Conservation (phyloP, 2,888 invertebrate species). For the Melanostoma scalare region DNA sequence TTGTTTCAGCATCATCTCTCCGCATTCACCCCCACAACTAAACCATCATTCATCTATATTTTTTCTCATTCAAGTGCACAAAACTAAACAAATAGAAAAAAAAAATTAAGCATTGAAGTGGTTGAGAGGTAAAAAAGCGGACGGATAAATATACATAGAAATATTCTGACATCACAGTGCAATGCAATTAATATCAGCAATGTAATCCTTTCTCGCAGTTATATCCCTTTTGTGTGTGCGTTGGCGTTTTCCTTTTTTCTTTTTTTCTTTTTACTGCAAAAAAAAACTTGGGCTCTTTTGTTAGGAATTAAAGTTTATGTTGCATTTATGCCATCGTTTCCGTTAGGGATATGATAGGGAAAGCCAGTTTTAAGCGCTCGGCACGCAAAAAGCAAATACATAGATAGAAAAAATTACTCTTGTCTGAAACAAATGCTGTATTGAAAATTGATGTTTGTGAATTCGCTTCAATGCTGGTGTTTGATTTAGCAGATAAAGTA, state of each 20-base stretch:
- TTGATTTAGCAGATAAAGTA: slow-evolving; percentile 29
- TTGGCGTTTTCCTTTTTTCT: slow-evolving; percentile 21
- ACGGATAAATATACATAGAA: slow-evolving; percentile 36
- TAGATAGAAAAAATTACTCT: slow-evolving; percentile 39
- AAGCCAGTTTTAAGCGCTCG: slow-evolving; percentile 15
- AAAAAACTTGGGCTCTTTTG: slow-evolving; percentile 63
- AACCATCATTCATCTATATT: slow-evolving; percentile 64
- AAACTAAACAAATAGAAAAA: slow-evolving; percentile 65
- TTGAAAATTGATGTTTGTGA: slow-evolving; percentile 50
- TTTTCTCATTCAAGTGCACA: slow-evolving; percentile 55
- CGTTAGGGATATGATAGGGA: background rate
- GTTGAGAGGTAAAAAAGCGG: slow-evolving; percentile 22
- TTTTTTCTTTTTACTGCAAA: slow-evolving; percentile 35
- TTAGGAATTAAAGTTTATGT: slow-evolving; percentile 57
- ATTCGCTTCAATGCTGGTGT: slow-evolving; percentile 18
- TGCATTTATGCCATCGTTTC: slow-evolving; percentile 31
- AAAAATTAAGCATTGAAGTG: slow-evolving; percentile 21
- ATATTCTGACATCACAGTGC: slow-evolving; percentile 66
- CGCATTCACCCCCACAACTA: slow-evolving; percentile 8
- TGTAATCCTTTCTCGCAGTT: slow-evolving; percentile 68
- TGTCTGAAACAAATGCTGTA: slow-evolving; percentile 59
- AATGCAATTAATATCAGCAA: slow-evolving; percentile 73
- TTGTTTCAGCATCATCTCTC: slow-evolving; percentile 15
- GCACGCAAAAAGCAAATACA: background rate
- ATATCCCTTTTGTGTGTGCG: slow-evolving; percentile 54